phyloP scores from a whole-genome alignment of 2,113 vertebrate species.

The Ophthalmolycus amberensis region DNA sequence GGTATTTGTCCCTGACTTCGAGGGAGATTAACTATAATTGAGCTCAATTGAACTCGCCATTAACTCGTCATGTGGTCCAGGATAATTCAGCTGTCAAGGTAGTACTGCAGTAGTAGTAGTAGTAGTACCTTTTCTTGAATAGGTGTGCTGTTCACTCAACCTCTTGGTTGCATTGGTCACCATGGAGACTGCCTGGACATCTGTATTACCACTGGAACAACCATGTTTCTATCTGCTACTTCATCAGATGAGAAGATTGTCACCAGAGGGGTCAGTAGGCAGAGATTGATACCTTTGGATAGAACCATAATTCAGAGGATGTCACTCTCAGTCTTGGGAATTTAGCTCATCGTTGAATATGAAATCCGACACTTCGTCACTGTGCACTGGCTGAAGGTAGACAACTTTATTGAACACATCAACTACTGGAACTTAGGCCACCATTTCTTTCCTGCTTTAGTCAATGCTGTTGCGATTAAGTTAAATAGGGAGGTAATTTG shows the following conservation, averaged over 20 bases:
- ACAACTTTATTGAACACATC: neutral
- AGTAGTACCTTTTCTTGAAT: neutral
- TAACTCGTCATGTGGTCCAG: neutral
- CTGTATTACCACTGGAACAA: neutral
- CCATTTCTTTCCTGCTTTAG: neutral
- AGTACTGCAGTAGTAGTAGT: neutral
- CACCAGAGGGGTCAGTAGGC: too few species aligned
- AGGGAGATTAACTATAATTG: neutral
- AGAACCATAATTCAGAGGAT: neutral
- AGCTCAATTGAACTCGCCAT: neutral
- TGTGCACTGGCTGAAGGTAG: neutral
- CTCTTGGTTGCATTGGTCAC: neutral
- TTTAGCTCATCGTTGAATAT: neutral
- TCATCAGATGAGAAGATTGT: neutral
- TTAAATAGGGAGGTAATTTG: neutral
- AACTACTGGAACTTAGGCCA: neutral
- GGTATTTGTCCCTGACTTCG: neutral
- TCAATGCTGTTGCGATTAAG: too few species aligned
- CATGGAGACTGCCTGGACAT: constrained; percentile 10
- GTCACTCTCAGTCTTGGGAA: neutral
- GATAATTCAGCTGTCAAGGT: neutral
- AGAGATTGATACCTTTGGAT: neutral
- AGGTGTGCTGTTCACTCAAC: neutral
- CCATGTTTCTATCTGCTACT: neutral
- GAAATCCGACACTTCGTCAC: neutral